Conservation (phyloP, 2,888 invertebrate species). For the Sinotaia quadrata region DNA sequence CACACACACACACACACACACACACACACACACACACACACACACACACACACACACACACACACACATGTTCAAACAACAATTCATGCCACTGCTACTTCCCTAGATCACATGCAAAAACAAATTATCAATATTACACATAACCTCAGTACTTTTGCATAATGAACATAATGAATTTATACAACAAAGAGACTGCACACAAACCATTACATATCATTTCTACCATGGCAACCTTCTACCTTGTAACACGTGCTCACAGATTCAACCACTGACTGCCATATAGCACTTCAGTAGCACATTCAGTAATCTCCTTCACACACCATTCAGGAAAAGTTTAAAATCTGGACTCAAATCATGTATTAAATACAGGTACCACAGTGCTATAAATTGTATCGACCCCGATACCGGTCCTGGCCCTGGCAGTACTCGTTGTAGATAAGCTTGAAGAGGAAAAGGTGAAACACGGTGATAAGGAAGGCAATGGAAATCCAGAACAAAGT, state of each 20-base stretch:
- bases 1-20: constrained; percentile 11
- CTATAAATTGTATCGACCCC: constrained; percentile 59
- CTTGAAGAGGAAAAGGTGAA: constrained; percentile 93
- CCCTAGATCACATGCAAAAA: too few relatives aligned
- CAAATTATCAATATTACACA: neutral
- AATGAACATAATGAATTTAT: too few relatives aligned
- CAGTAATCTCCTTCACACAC: too few relatives aligned
- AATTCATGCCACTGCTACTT: neutral
- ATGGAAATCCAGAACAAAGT: constrained; percentile 93
- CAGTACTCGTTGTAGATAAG: constrained; percentile 92
- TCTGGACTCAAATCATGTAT: too few relatives aligned
- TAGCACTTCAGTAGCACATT: too few relatives aligned
- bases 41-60: constrained; percentile 10
- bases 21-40: neutral
- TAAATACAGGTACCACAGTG: neutral
- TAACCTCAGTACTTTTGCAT: neutral
- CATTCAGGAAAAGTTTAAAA: too few relatives aligned
- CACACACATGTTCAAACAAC: constrained; percentile 4
- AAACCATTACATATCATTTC: too few relatives aligned
- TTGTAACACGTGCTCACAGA: too few relatives aligned
- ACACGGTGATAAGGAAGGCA: constrained; percentile 87
- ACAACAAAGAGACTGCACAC: too few relatives aligned
- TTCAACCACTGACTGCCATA: too few relatives aligned
- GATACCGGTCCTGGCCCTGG: constrained; percentile 58
- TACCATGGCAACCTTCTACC: too few relatives aligned